Evolutionary conservation across 2,113 vertebrate genomes (phyloP), one percentile per base, ranked within the genome.

Genomic region (Ailurus styani): DNA sequence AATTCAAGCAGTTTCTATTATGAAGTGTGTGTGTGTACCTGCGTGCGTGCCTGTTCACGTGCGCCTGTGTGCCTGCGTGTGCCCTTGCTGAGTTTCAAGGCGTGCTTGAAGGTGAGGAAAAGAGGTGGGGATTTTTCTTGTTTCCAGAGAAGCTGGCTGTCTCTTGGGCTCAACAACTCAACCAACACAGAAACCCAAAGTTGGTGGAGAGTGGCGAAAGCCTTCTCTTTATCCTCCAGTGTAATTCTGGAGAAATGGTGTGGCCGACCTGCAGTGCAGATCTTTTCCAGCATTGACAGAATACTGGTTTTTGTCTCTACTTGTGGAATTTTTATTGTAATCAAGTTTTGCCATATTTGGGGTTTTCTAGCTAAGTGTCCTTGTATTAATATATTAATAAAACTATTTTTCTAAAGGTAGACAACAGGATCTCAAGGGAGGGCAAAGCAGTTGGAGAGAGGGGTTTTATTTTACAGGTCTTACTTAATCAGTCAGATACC

Each of bases 391-490:
- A 50, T 34, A 54, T 77, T 75, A 90, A 17, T n/a, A 42, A 9
- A 55, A 83, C 5, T 12, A 42, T 5, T 87, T 57, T 87, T 29
- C 10, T 66, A 66, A 70, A 90, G 21, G 66, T 72, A 31, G 42
- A 55, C 82, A 93, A 70, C 84, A n/a, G 29, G 40, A 34, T 50
- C 47, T 84, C 40, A 3, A 20, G 13, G 52, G 45, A 40, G 27
- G 93, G 47, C 3, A 8, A 66, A 34, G 90, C 84, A 42, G 37
- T 21, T 52, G 18, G 27, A 12, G 18, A 72, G 20, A 64, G 64
- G n/a, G 12, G 27, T 15, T 84, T 94, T 18, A 4, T 96, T 98
- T 95, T 87, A 62, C 79, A 86, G 13, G 88, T 96, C n/a, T 47
- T 90, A 62, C 81, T 86, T 96, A 94, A 87, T 92, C 94, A 70